A percentile compares a stretch with the other conserved stretches of the same genome.
These are phyloP conservation scores for Eulemur macaco DNA, from an alignment of 2,113 vertebrate genomes.

Conservation along the genomic window DNA sequence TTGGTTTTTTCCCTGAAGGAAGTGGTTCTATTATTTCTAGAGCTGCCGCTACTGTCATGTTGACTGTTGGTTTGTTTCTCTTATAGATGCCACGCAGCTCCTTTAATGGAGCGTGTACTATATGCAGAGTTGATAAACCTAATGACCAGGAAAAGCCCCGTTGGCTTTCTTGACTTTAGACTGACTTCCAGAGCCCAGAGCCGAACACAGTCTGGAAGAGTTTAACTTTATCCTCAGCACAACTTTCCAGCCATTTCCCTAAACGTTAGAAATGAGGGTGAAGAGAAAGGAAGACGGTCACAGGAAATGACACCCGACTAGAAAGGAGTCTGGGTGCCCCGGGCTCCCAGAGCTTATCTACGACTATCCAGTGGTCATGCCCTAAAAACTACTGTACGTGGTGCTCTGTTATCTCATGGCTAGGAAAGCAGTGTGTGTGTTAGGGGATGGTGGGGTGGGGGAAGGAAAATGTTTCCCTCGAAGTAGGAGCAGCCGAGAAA, in stretches of 20 bases:
- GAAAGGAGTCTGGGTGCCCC: background rate
- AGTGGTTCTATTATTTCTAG: slow-evolving; percentile 54
- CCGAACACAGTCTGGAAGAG: background rate
- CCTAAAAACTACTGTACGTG: background rate
- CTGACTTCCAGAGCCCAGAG: slow-evolving; percentile 61
- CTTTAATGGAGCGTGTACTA: slow-evolving; percentile 66
- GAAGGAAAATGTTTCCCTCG: background rate
- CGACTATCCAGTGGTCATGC: background rate
- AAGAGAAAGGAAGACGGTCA: background rate
- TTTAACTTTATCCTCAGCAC: background rate
- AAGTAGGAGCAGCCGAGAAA: background rate
- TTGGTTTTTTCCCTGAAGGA: background rate
- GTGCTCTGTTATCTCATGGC: background rate
- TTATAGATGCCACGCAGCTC: slow-evolving; percentile 65
- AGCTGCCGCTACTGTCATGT: slow-evolving; percentile 21
- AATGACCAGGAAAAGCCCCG: slow-evolving; percentile 50
- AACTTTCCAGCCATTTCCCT: background rate
- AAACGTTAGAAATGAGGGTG: background rate
- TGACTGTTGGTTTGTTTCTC: slow-evolving; percentile 55
- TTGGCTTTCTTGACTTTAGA: slow-evolving; percentile 51
- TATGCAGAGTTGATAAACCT: slow-evolving; percentile 52
- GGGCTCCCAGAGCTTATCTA: background rate
- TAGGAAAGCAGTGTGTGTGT: background rate
- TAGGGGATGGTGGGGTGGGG: fast-evolving
- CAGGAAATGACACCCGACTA: background rate